Percentiles rank a stretch among this genome's conserved stretches.
Conservation (phyloP, 2,113 vertebrate genomes). For the Pholis gunnellus region DNA sequence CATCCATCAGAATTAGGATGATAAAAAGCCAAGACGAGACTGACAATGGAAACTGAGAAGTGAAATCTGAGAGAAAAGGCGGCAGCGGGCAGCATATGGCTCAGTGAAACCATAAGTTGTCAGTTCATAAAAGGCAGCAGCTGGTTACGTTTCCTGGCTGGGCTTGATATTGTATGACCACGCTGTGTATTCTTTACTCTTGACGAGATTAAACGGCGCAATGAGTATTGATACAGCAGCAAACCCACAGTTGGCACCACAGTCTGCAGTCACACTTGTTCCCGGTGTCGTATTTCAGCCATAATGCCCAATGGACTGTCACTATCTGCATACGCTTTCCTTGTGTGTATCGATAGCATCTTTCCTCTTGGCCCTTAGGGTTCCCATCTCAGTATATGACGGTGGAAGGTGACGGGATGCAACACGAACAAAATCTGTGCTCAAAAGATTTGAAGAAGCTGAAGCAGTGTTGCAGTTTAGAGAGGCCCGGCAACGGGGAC, state of each 20-base stretch:
- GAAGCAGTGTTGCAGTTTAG: background rate
- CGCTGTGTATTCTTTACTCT: constrained; percentile 48
- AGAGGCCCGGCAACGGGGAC: background rate
- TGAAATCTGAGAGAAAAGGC: constrained; percentile 67
- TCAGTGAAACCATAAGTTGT: constrained; percentile 64
- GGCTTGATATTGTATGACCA: constrained; percentile 63
- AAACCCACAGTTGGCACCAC: constrained; percentile 54
- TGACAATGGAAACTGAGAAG: constrained; percentile 74
- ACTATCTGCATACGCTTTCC: constrained; percentile 40
- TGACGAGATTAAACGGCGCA: constrained; percentile 51
- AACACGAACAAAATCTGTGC: background rate
- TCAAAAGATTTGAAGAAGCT: background rate
- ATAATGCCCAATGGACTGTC: constrained; percentile 49
- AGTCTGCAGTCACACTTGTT: constrained; percentile 60
- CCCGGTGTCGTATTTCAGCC: constrained; percentile 60
- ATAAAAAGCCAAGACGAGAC: constrained; percentile 68
- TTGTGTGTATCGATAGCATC: constrained; percentile 2
- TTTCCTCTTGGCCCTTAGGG: constrained; percentile 15
- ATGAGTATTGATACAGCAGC: constrained; percentile 55
- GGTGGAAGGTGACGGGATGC: constrained; percentile 14
- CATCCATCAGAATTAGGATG: constrained; percentile 77
- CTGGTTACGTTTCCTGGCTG: constrained; percentile 60
- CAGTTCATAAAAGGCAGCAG: constrained; percentile 67
- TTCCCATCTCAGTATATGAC: constrained; percentile 2
- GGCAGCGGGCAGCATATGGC: constrained; percentile 70